phyloP scores from a whole-genome alignment of 2,888 invertebrate species.

The Ichneumon xanthorius region DNA sequence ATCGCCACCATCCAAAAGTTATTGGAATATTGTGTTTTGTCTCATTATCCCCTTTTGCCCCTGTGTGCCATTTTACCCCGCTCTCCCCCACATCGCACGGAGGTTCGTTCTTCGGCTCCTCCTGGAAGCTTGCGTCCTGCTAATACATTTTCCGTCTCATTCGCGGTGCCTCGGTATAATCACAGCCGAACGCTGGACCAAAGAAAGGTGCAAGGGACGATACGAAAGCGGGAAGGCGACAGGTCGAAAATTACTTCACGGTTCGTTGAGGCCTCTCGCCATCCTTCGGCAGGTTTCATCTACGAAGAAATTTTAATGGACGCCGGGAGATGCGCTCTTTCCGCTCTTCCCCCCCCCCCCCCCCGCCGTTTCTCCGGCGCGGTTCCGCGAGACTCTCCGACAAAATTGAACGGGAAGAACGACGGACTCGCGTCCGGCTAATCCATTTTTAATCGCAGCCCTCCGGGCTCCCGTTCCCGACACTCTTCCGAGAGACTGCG shows the following conservation, averaged over 20 bases:
- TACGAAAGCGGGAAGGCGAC: conserved; percentile 64
- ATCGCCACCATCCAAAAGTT: too few species aligned
- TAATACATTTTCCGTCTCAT: conserved; percentile 51
- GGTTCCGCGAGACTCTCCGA: conserved; percentile 8
- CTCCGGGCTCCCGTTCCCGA: conserved; percentile 40
- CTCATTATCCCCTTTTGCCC: too few species aligned
- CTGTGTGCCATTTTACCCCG: too few species aligned
- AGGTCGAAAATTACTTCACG: conserved; percentile 70
- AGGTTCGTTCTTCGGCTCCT: conserved; percentile 27
- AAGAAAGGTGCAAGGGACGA: conserved; percentile 47
- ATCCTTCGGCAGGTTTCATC: conserved; percentile 29
- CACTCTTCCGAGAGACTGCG: neutral
- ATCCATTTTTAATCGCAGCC: conserved; percentile 69
- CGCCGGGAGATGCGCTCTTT: neutral
- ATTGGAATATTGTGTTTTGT: too few species aligned
- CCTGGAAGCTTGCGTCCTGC: neutral
- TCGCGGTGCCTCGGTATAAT: conserved; percentile 50
- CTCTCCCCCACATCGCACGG: conserved; percentile 23
- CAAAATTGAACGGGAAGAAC: conserved; percentile 56
- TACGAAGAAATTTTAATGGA: conserved; percentile 58
- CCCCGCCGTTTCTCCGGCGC: neutral
- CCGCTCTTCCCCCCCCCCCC: neutral
- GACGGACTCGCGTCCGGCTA: conserved; percentile 33
- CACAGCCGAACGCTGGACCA: conserved; percentile 58
- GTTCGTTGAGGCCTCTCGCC: conserved; percentile 25